A percentile compares a stretch with the other conserved stretches of the same genome.
phyloP scores from a whole-genome alignment of 2,113 vertebrate species.

The Prochilodus magdalenae region DNA sequence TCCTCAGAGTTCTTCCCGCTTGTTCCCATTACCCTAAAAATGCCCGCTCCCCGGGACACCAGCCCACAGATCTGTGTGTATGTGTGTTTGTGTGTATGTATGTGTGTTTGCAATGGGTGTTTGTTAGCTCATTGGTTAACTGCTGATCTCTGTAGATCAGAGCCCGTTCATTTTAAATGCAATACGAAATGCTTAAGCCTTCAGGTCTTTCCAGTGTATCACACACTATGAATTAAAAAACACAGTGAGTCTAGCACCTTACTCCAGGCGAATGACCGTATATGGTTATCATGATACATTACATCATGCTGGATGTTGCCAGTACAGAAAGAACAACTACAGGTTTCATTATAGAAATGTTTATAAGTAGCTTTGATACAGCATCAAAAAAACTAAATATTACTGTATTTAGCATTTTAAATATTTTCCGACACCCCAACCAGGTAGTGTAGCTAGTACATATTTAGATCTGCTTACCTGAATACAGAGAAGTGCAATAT shows the following conservation, averaged over 20 bases:
- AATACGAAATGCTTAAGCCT: not conserved
- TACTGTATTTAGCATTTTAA: too few relatives aligned
- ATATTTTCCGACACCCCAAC: too few relatives aligned
- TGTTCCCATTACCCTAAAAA: slow-evolving; percentile 5
- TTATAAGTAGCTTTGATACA: too few relatives aligned
- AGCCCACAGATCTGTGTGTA: not conserved
- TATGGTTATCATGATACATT: too few relatives aligned
- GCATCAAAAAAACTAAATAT: too few relatives aligned
- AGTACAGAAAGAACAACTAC: too few relatives aligned
- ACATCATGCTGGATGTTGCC: too few relatives aligned
- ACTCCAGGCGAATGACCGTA: not conserved
- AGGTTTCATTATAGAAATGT: too few relatives aligned
- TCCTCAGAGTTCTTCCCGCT: not conserved
- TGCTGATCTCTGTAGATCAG: not conserved
- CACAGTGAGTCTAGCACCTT: not conserved
- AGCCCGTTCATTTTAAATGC: not conserved
- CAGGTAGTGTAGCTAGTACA: too few relatives aligned
- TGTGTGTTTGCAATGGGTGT: slow-evolving; percentile 4
- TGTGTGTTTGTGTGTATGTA: not conserved
- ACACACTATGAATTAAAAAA: not conserved
- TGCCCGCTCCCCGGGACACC: not conserved
- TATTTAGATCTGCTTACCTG: too few relatives aligned
- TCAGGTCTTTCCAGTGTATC: not conserved
- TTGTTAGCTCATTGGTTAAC: not conserved
- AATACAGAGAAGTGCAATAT: too few relatives aligned